Evolutionary conservation across 2,888 invertebrate species (phyloP).

Genomic region (Lasius platythorax): DNA sequence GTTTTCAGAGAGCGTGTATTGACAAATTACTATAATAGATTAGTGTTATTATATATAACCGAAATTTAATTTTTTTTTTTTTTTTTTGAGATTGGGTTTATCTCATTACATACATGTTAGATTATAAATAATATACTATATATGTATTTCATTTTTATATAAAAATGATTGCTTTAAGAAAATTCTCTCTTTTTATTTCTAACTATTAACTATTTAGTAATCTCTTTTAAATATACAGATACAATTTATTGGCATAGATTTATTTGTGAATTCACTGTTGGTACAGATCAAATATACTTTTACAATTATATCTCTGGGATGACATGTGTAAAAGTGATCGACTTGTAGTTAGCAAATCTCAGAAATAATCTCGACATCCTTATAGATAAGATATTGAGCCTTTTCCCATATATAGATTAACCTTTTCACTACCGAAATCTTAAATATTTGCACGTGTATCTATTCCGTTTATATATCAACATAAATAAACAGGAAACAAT

Average conservation of each 20-base stretch:
- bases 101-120: not conserved
- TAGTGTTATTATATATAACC: slow-evolving; percentile 19
- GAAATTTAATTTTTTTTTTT: not conserved
- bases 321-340: too few relatives aligned
- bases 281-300: not conserved
- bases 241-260: slow-evolving; percentile 47
- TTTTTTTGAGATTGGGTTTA: not conserved
- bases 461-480: too few relatives aligned
- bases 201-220: slow-evolving; percentile 73
- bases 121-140: not conserved
- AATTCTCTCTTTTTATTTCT: slow-evolving; percentile 13
- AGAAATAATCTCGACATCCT: too few relatives aligned
- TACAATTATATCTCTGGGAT: not conserved
- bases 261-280: slow-evolving; percentile 42
- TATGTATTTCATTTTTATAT: slow-evolving; percentile 29
- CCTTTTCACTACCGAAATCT: too few relatives aligned
- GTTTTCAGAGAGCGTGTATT: not conserved
- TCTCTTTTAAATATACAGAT: slow-evolving; percentile 71
- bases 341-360: too few relatives aligned
- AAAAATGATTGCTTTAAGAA: slow-evolving; percentile 26
- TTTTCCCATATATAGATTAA: too few relatives aligned
- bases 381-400: too few relatives aligned
- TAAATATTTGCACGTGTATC: too few relatives aligned
- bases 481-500: too few relatives aligned
- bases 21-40: slow-evolving; percentile 6